Base-by-base conservation (phyloP, 2,797 vertebrate species). In the Mionectes olivaceus region DNA sequence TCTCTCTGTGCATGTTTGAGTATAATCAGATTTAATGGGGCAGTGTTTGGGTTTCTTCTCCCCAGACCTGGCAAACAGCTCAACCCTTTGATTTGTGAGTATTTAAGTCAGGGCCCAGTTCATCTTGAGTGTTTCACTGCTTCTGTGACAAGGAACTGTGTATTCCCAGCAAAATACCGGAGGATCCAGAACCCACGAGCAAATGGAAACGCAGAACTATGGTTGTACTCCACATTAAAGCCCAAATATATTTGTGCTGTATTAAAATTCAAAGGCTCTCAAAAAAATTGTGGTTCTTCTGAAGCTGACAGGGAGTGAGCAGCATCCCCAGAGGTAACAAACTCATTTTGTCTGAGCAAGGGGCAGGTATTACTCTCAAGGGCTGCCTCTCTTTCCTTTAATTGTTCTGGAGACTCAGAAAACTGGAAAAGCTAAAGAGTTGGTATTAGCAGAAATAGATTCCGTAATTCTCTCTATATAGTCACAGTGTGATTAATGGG, bases 141-240 rank as follows among this genome's bases (percentile, higher is more conserved):
- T 4, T 68, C 33, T 82, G 27, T 91, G 71, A 55, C 15, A 59
- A 7, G 4, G 5, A 16, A 33, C 18, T 75, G 6, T 53, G 35
- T 55, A 63, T 79, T 89, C 32, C 23, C 33, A 46, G 56, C 44
- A 85, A 67, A 89, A 74, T 46, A 32, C 17, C 2, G 2, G 64
- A 87, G 81, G 81, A 67, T 70, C 22, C 32, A 74, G 32, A 57
- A 57, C 24, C 27, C 39, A 9, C 9, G 7, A n/a, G 22, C n/a
- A 67, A 53, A 35, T 32, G 13, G 5, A 65, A 83, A n/a, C 10
- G 28, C 4, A 0, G 1, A 71, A 19, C 28, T 22, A 0, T 59
- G 17, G 5, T 9, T 65, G 39, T 55, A 19, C 3, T 63, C n/a
- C 11, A 16, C 30, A 21, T 49, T 27, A 83, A 93, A 90, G 19